These are phyloP conservation scores for Andrena dorsata DNA, from an alignment of 2,888 invertebrate species.

Conservation along the genomic window DNA sequence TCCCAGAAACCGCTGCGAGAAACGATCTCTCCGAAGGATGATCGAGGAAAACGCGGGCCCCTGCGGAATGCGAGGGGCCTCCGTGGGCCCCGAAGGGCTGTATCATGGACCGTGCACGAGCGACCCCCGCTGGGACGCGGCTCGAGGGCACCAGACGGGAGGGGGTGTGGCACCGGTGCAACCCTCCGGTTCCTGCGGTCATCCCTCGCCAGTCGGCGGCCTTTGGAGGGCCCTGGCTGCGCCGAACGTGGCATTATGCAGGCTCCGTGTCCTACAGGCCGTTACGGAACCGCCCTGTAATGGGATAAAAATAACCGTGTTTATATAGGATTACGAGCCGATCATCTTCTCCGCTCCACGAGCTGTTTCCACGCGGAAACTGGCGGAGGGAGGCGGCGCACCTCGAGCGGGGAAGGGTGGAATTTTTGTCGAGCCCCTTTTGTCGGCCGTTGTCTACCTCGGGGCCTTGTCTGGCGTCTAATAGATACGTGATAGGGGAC, in stretches of 20 bases:
- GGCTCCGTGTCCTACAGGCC: constrained; percentile 52
- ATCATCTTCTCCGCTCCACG: constrained; percentile 64
- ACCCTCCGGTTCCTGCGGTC: constrained; percentile 71
- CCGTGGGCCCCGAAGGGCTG: constrained; percentile 64
- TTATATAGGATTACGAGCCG: constrained; percentile 75
- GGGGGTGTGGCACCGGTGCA: constrained; percentile 70
- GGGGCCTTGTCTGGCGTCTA: constrained; percentile 6
- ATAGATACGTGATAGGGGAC: constrained; percentile 49
- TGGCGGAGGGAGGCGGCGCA: constrained; percentile 16
- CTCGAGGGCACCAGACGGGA: constrained; percentile 56
- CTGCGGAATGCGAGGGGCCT: constrained; percentile 48
- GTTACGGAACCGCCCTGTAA: constrained; percentile 73
- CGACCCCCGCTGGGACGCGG: constrained; percentile 74
- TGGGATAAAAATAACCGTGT: constrained; percentile 78
- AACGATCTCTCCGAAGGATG: constrained; percentile 39
- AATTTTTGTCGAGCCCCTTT: constrained; percentile 45
- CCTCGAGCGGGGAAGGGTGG: constrained; percentile 36
- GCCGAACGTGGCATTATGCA: constrained; percentile 67
- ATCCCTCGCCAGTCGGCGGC: constrained; percentile 64
- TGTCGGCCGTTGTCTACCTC: constrained; percentile 5
- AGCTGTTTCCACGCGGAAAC: constrained; percentile 32
- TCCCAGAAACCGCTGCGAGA: constrained; percentile 10
- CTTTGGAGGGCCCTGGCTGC: constrained; percentile 57
- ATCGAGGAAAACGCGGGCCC: constrained; percentile 51
- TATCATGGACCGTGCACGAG: constrained; percentile 71